phyloP scores from a whole-genome alignment of 2,113 vertebrate genomes.

The Oxyruncus cristatus region DNA sequence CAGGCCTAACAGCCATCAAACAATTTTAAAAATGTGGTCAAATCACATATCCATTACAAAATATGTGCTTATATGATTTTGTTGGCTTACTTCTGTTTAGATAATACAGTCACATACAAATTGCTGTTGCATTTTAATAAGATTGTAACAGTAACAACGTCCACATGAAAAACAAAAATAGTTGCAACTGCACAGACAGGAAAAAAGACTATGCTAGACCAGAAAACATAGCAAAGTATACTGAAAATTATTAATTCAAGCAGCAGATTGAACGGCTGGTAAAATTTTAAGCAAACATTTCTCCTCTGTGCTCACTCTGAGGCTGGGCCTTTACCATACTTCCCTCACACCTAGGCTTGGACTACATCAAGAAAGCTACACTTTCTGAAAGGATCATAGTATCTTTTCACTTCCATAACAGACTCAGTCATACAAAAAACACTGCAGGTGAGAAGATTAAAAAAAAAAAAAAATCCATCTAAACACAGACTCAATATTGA shows the following conservation, averaged over 20 bases:
- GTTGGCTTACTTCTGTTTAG: not conserved
- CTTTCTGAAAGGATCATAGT: not conserved
- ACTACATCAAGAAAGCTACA: not conserved
- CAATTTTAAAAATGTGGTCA: not conserved
- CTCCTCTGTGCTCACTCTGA: not conserved
- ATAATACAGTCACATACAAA: not conserved
- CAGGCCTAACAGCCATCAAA: not conserved
- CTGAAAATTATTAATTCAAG: not conserved
- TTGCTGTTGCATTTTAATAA: not conserved
- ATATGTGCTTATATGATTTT: not conserved
- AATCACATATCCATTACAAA: not conserved
- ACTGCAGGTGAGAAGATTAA: not conserved
- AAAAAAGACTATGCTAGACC: not conserved
- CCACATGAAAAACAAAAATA: not conserved
- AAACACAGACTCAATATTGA: not conserved
- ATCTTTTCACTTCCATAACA: not conserved
- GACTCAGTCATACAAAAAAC: not conserved
- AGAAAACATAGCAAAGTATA: not conserved
- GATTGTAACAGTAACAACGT: not conserved
- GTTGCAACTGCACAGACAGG: not conserved
- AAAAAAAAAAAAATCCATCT: not conserved
- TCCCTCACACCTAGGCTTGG: not conserved
- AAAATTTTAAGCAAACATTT: not conserved
- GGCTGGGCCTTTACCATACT: not conserved
- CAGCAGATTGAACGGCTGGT: not conserved